Percentiles rank a stretch among this genome's conserved stretches.
These are phyloP conservation scores for Ptyas mucosa DNA, from an alignment of 2,113 vertebrate species.

Conservation along the genomic window DNA sequence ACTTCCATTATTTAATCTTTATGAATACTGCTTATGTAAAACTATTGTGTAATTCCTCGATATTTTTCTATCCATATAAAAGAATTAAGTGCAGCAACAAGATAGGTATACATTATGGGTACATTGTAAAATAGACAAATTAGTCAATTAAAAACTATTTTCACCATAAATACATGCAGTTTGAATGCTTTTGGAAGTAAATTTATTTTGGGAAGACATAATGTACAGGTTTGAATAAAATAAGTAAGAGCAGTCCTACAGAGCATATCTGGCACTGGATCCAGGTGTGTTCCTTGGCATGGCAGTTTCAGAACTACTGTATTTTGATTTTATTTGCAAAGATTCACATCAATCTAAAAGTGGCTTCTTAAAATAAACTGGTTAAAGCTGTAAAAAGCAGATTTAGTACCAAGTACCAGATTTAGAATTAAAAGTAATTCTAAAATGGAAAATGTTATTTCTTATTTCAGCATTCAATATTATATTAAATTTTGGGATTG, in stretches of 20 bases:
- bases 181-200: neutral
- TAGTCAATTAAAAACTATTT: neutral
- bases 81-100: neutral
- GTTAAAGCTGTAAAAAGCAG: neutral
- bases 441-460: conserved; percentile 47
- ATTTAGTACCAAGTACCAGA: conserved; percentile 28
- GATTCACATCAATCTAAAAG: neutral
- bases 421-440: neutral
- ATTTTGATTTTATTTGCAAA: neutral
- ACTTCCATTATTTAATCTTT: neutral
- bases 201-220: neutral
- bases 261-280: neutral
- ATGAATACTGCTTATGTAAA: neutral
- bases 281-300: neutral
- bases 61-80: neutral
- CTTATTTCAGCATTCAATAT: conserved; percentile 88
- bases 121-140: neutral
- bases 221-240: neutral
- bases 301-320: neutral
- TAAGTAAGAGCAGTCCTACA: neutral
- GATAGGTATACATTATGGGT: neutral
- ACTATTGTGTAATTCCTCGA: neutral
- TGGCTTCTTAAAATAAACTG: neutral
- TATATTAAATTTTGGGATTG: conserved; percentile 94
- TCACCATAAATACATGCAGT: neutral